Conservation (phyloP, 2,113 vertebrate genomes). For the Carettochelys insculpta region DNA sequence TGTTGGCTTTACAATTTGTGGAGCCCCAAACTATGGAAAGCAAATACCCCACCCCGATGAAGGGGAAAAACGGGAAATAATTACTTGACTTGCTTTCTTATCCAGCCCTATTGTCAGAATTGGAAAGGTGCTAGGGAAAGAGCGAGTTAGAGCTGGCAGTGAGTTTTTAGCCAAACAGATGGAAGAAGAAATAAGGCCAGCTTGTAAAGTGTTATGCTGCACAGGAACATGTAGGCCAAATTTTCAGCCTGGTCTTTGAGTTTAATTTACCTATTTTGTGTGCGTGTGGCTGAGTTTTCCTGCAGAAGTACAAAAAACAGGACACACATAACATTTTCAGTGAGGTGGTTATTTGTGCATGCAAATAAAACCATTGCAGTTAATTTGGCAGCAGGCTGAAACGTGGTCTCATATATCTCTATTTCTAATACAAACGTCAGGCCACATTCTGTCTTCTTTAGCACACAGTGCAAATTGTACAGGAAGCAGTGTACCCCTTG, state of each 20-base stretch:
- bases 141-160: not conserved
- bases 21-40: conserved; percentile 32
- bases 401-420: not conserved
- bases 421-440: not conserved
- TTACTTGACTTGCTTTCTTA: not conserved
- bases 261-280: not conserved
- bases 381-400: not conserved
- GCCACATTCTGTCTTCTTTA: not conserved
- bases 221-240: not conserved
- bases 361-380: not conserved
- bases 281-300: not conserved
- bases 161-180: conserved; percentile 4
- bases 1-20: conserved; percentile 31
- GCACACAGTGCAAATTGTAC: not conserved
- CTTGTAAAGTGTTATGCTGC: not conserved
- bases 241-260: not conserved
- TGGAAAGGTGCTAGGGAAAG: not conserved
- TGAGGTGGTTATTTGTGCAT: not conserved
- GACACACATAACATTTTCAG: not conserved
- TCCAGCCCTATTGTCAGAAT: not conserved
- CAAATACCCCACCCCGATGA: conserved; percentile 2
- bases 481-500: not conserved
- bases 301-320: not conserved
- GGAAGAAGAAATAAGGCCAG: not conserved
- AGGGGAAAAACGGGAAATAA: conserved; percentile 3